phyloP scores from a whole-genome alignment of 1,140 invertebrate species.

The Papilio dardanus region DNA sequence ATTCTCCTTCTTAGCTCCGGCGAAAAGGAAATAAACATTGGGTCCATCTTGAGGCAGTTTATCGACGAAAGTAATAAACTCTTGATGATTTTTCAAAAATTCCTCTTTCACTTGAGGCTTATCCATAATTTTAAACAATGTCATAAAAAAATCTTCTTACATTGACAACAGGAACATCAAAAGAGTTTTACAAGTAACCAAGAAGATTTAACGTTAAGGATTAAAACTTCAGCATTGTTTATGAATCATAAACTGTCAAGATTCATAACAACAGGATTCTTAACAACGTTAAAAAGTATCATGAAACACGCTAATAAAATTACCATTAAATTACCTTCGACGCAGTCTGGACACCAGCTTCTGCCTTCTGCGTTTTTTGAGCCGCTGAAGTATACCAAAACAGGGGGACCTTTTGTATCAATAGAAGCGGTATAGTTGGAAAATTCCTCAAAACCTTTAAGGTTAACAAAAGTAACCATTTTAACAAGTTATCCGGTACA shows the following conservation, averaged over 20 bases:
- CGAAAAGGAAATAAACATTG: slow-evolving; percentile 64
- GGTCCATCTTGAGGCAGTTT: slow-evolving; percentile 49
- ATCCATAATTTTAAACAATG: slow-evolving; percentile 42
- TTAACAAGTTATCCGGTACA: slow-evolving; percentile 37
- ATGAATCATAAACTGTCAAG: slow-evolving; percentile 1
- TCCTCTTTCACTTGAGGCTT: slow-evolving; percentile 50
- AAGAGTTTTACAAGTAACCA: slow-evolving; percentile 5
- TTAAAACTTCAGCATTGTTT: background rate
- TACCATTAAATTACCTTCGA: slow-evolving; percentile 78
- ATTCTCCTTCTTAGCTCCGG: slow-evolving; percentile 69
- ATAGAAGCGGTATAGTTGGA: slow-evolving; percentile 61
- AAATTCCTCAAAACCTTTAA: slow-evolving; percentile 72
- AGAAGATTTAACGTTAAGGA: background rate
- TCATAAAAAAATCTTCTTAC: background rate
- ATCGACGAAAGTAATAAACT: slow-evolving; percentile 54
- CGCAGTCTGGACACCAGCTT: slow-evolving; percentile 91
- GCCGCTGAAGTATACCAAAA: slow-evolving; percentile 87
- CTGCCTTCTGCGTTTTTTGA: slow-evolving; percentile 85
- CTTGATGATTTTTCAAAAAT: slow-evolving; percentile 60
- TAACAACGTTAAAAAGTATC: background rate
- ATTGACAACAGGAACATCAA: background rate
- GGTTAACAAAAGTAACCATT: slow-evolving; percentile 60
- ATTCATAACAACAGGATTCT: background rate
- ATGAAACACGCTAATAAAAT: background rate
- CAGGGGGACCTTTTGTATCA: slow-evolving; percentile 60